A percentile compares a stretch with the other conserved stretches of the same genome.
Conservation (phyloP, 1,140 invertebrate species). For the Lepeophtheirus salmonis region DNA sequence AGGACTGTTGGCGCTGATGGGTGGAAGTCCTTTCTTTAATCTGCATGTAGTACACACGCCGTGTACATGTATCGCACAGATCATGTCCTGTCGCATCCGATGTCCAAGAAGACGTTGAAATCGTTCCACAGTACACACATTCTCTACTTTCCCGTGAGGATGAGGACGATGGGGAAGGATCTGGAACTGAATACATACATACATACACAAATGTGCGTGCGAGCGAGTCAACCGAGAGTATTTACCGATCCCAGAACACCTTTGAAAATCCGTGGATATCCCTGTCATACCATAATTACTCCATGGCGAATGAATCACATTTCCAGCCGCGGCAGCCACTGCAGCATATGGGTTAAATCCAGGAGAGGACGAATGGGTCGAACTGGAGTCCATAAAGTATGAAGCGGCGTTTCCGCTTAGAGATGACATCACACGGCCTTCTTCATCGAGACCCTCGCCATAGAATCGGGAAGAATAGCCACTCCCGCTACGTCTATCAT, state of each 20-base stretch:
- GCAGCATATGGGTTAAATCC: background rate
- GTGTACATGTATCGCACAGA: conserved; percentile 35
- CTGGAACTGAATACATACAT: too few relatives aligned
- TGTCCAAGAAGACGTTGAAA: conserved; percentile 83
- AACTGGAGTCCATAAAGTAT: background rate
- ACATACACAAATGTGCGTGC: too few relatives aligned
- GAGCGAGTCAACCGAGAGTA: too few relatives aligned
- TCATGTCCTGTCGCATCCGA: conserved; percentile 91
- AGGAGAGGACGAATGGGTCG: too few relatives aligned
- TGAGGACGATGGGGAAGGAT: background rate
- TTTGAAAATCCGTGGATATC: too few relatives aligned
- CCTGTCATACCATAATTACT: too few relatives aligned
- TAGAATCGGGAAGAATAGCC: background rate
- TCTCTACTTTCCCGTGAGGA: conserved; percentile 48
- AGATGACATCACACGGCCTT: background rate
- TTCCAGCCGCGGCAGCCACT: background rate
- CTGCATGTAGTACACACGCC: background rate
- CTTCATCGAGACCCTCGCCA: background rate
- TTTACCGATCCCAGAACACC: too few relatives aligned
- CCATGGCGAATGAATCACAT: too few relatives aligned
- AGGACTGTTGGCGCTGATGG: too few relatives aligned
- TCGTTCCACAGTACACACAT: conserved; percentile 91
- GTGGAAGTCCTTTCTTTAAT: background rate
- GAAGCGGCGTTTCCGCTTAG: background rate
- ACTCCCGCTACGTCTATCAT: too few relatives aligned